These are phyloP conservation scores for human (Homo sapiens) DNA, from an alignment of 2,113 vertebrate genomes.

Conservation along the genomic window GRCh38 chr2:160061001-160061500, in stretches of 20 bases:
- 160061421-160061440: background rate
- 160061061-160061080: background rate
- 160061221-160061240: background rate
- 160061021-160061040: background rate
- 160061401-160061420: background rate
- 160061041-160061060: background rate
- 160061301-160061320: background rate
- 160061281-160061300: accelerated
- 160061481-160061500: background rate
- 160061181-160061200: too few species aligned
- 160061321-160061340: background rate
- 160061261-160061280: background rate
- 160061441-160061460: background rate
- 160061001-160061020: background rate
- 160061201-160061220: background rate
- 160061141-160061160: background rate
- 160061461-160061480: background rate
- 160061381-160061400: background rate
- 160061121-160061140: background rate
- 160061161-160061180: background rate
- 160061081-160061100: background rate
- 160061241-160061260: background rate
- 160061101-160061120: background rate
- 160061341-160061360: background rate
- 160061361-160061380: background rate